A percentile compares a stretch with the other conserved stretches of the same genome.
These are phyloP conservation scores for Patiria miniata DNA, from an alignment of 35 echinoderm and acorn worm species.

Conservation along the genomic window DNA sequence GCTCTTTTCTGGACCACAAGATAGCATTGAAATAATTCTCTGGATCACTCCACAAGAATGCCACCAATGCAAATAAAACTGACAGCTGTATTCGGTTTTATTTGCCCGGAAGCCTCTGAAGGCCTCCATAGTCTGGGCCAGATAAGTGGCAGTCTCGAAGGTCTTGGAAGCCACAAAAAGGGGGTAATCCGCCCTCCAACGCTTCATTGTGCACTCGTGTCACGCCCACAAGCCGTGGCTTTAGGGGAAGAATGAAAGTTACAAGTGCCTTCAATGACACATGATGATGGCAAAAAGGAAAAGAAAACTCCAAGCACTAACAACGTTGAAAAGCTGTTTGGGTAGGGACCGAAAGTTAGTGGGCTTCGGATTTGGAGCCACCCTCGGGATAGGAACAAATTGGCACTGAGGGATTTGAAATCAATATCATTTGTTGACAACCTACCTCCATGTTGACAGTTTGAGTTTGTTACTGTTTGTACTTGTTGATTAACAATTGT, in stretches of 20 bases:
- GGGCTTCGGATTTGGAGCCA: neutral
- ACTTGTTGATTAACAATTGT: neutral
- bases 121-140: neutral
- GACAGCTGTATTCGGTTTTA: neutral
- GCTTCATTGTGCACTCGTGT: neutral
- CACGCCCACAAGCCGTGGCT: neutral
- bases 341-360: neutral
- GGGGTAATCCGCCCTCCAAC: neutral
- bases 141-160: neutral
- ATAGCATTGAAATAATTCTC: no score
- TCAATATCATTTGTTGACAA: constrained; percentile 23
- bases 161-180: neutral
- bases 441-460: no score
- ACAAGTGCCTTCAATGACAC: neutral
- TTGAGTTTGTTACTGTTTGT: neutral
- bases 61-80: constrained; percentile 23
- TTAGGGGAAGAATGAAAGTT: neutral
- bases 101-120: constrained; percentile 10
- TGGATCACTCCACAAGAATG: neutral
- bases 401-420: constrained; percentile 5
- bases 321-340: neutral
- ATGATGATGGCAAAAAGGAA: neutral
- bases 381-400: neutral
- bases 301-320: neutral
- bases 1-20: no score